Evolutionary conservation across 2,797 vertebrate species (phyloP).

Genomic region (Octomys mimax): DNA sequence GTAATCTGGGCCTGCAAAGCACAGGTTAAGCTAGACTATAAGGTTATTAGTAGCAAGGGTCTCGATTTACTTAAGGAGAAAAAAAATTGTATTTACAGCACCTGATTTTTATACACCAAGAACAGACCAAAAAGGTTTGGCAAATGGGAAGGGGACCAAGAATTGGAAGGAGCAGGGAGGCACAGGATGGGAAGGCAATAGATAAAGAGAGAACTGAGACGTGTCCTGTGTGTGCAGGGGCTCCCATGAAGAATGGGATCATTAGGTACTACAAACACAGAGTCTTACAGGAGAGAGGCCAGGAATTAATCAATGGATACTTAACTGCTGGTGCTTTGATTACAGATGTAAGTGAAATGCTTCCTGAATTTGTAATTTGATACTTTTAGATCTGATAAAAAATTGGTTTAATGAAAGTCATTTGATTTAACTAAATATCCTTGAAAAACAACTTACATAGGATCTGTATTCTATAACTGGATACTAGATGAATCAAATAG

Average conservation of each 20-base stretch:
- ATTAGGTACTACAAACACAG: neutral
- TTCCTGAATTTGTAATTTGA: constrained; percentile 34
- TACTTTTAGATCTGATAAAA: constrained; percentile 61
- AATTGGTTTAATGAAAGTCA: constrained; percentile 50
- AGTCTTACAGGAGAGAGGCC: neutral
- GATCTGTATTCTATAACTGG: neutral
- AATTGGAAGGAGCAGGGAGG: neutral
- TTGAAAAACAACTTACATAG: constrained; percentile 16
- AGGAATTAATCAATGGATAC: constrained; percentile 28
- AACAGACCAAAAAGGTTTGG: neutral
- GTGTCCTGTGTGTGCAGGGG: neutral
- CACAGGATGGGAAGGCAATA: neutral
- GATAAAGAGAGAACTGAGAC: neutral
- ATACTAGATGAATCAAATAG: neutral
- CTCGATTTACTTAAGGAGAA: constrained; percentile 29
- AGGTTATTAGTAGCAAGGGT: constrained; percentile 7
- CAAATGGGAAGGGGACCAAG: neutral
- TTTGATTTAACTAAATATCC: constrained; percentile 54
- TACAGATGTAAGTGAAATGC: neutral
- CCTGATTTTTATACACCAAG: neutral
- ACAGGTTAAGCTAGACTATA: neutral
- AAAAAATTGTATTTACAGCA: constrained; percentile 29
- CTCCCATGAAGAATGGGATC: neutral
- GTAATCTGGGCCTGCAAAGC: neutral
- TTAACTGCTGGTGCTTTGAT: constrained; percentile 12